Conservation (phyloP, 2,113 vertebrate genomes). For the Lepisosteus oculatus region DNA sequence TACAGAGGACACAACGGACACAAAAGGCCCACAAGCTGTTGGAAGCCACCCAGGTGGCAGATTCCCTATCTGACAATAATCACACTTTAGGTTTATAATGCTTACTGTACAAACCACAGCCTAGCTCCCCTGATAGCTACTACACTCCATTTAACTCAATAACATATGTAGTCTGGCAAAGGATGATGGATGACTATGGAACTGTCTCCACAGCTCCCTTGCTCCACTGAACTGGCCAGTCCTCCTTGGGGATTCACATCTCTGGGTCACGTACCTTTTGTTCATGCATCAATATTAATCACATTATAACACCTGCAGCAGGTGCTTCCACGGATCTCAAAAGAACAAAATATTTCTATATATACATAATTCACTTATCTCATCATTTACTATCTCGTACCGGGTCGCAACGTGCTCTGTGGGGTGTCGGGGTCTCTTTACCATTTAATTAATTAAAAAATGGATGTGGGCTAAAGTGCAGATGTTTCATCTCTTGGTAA, state of each 20-base stretch:
- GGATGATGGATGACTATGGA: constrained; percentile 44
- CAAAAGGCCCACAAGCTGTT: not conserved
- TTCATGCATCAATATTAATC: constrained; percentile 39
- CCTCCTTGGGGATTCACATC: constrained; percentile 38
- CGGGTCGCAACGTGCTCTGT: too few relatives aligned
- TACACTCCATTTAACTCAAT: constrained; percentile 71
- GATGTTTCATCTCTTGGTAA: too few relatives aligned
- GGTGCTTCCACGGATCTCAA: constrained; percentile 1
- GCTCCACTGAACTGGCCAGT: constrained; percentile 41
- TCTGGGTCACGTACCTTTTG: constrained; percentile 37
- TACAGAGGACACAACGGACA: not conserved
- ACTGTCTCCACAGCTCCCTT: constrained; percentile 27
- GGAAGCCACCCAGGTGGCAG: constrained; percentile 45
- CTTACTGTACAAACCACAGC: constrained; percentile 48
- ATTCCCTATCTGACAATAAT: constrained; percentile 60
- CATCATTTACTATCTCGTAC: not conserved
- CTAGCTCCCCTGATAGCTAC: constrained; percentile 59
- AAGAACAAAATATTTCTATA: not conserved
- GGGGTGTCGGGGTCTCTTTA: too few relatives aligned
- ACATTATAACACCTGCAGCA: constrained; percentile 32
- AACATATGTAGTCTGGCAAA: constrained; percentile 30
- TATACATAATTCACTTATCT: not conserved
- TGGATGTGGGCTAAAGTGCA: too few relatives aligned
- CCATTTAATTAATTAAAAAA: too few relatives aligned
- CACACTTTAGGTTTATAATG: constrained; percentile 62